Conservation (phyloP, 2,888 invertebrate genomes). For the Colostygia pectinataria region DNA sequence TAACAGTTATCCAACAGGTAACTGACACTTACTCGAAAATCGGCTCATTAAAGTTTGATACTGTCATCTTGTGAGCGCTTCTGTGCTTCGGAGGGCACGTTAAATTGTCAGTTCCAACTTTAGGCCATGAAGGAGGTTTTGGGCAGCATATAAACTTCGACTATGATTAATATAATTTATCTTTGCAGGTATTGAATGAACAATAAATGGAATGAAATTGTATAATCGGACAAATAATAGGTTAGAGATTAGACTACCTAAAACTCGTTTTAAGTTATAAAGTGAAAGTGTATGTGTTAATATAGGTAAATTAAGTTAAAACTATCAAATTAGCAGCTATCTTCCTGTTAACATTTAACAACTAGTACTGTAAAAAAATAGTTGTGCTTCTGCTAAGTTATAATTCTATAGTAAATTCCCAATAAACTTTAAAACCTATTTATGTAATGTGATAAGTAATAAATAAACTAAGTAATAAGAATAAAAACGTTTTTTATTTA, state of each 20-base stretch:
- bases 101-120: no score
- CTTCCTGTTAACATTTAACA: no score
- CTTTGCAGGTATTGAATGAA: conserved; percentile 32
- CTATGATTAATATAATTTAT: no score
- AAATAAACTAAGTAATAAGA: conserved; percentile 11
- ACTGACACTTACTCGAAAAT: no score
- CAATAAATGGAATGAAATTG: conserved; percentile 25
- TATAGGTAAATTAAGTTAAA: conserved; percentile 8
- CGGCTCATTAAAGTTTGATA: no score
- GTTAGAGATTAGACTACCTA: conserved; percentile 5
- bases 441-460: conserved; percentile 7
- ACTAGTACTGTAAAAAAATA: no score
- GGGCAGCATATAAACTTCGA: no score
- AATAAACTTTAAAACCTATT: conserved; percentile 2
- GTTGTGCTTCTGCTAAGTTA: conserved; percentile 14
- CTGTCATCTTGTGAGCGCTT: no score
- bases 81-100: no score
- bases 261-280: conserved; percentile 18
- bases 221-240: conserved; percentile 40
- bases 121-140: no score
- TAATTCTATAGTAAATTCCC: conserved; percentile 3
- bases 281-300: conserved; percentile 28
- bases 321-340: conserved; percentile 17
- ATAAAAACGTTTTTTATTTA: neutral
- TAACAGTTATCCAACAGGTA: no score